phyloP scores from a whole-genome alignment of 2,797 vertebrate species.

The Phrynocephalus vlangalii region DNA sequence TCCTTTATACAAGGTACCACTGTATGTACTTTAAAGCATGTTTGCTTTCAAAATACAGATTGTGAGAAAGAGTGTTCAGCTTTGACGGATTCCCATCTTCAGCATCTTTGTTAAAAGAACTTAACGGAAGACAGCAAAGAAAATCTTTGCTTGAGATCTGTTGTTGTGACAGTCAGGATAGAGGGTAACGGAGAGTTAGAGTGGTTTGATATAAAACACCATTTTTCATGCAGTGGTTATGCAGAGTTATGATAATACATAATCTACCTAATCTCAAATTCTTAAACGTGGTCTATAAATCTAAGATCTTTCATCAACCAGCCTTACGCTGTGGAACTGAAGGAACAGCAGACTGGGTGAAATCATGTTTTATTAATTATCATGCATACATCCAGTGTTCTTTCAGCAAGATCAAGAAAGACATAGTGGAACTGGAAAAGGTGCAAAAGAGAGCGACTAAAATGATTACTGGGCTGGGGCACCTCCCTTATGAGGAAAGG shows the following conservation, averaged over 20 bases:
- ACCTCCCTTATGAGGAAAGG: too few species aligned
- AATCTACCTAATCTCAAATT: background rate
- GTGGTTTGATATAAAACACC: background rate
- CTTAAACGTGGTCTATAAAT: background rate
- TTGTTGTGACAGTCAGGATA: background rate
- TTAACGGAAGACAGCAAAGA: background rate
- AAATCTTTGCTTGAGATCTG: background rate
- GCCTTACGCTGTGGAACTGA: background rate
- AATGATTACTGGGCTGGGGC: too few species aligned
- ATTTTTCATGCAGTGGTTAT: background rate
- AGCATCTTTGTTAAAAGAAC: background rate
- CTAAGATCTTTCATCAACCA: background rate
- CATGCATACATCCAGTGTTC: too few species aligned
- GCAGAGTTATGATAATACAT: too few species aligned
- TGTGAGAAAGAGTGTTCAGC: too few species aligned
- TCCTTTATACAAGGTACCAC: too few species aligned
- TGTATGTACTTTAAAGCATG: background rate
- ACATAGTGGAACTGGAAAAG: too few species aligned
- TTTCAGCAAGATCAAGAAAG: too few species aligned
- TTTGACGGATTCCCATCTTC: too few species aligned
- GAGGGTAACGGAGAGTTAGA: too few species aligned
- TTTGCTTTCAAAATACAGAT: background rate
- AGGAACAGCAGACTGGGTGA: background rate
- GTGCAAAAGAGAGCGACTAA: too few species aligned
- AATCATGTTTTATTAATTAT: background rate